These are phyloP conservation scores for Coleophora flavipennella DNA, from an alignment of 2,888 invertebrate genomes.

Conservation along the genomic window DNA sequence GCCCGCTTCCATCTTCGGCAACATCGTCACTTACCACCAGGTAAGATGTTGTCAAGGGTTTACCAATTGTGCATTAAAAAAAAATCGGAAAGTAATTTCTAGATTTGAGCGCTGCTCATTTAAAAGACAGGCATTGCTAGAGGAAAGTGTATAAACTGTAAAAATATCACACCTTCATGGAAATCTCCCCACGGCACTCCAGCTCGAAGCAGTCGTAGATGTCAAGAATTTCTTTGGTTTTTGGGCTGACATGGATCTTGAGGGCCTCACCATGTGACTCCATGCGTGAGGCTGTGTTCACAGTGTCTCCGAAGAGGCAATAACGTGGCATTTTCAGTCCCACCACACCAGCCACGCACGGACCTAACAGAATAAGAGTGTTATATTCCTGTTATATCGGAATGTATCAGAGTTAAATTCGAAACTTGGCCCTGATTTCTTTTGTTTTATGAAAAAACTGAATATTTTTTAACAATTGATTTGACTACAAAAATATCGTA, in stretches of 20 bases:
- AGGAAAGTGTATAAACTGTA: neutral
- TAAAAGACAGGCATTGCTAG: neutral
- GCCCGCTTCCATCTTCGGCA: no score
- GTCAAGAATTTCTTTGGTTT: constrained; percentile 89
- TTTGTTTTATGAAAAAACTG: no score
- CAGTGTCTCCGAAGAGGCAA: constrained; percentile 94
- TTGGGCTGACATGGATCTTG: constrained; percentile 92
- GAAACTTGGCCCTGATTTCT: no score
- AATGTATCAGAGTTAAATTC: no score
- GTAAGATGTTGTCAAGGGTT: no score
- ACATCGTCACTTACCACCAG: no score
- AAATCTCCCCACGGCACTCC: constrained; percentile 88
- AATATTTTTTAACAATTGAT: no score
- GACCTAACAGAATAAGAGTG: constrained; percentile 58
- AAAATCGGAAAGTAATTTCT: no score
- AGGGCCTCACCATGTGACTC: constrained; percentile 92
- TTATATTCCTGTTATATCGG: no score
- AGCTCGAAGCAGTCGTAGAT: constrained; percentile 88
- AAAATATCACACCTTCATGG: constrained; percentile 82
- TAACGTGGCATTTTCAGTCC: constrained; percentile 96
- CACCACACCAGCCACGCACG: constrained; percentile 90
- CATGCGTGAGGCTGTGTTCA: constrained; percentile 92
- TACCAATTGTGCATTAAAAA: no score
- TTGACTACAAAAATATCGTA: no score
- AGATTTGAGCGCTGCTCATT: neutral